phyloP scores from a whole-genome alignment of 2,113 vertebrate genomes.

The Hippocampus zosterae region DNA sequence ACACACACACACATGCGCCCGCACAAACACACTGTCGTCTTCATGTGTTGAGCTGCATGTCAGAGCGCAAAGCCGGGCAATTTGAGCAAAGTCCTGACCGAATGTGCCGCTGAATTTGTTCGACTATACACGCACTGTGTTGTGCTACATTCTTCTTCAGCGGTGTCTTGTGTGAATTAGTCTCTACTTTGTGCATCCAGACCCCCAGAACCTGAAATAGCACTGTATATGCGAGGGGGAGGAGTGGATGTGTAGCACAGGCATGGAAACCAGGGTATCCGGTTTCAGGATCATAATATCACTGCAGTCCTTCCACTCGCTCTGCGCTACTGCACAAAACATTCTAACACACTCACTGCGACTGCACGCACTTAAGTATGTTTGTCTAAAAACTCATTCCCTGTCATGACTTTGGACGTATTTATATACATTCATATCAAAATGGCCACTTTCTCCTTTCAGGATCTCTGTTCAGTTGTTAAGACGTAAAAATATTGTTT shows the following conservation, averaged over 20 bases:
- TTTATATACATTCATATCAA: too few species aligned
- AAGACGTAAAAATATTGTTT: too few species aligned
- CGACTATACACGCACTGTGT: background rate
- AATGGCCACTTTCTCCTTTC: too few species aligned
- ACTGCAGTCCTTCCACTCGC: slow-evolving; percentile 61
- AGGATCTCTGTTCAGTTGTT: too few species aligned
- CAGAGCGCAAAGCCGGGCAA: slow-evolving; percentile 21
- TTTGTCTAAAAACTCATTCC: too few species aligned
- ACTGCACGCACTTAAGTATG: slow-evolving; percentile 7
- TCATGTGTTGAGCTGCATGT: slow-evolving; percentile 36
- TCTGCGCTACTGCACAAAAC: slow-evolving; percentile 47
- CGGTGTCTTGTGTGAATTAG: slow-evolving; percentile 18
- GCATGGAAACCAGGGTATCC: slow-evolving; percentile 69
- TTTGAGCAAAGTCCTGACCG: slow-evolving; percentile 13
- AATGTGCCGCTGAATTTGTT: background rate
- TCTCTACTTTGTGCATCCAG: slow-evolving; percentile 37
- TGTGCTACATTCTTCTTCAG: slow-evolving; percentile 25
- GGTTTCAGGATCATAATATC: slow-evolving; percentile 73
- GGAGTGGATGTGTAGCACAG: slow-evolving; percentile 56
- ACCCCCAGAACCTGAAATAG: slow-evolving; percentile 68
- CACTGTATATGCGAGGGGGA: slow-evolving; percentile 46
- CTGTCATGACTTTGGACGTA: too few species aligned
- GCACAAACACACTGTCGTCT: slow-evolving; percentile 26
- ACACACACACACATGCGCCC: too few species aligned
- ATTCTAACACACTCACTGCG: slow-evolving; percentile 23